Conservation (phyloP, 2,888 invertebrate species). For the Parnassius orleans region DNA sequence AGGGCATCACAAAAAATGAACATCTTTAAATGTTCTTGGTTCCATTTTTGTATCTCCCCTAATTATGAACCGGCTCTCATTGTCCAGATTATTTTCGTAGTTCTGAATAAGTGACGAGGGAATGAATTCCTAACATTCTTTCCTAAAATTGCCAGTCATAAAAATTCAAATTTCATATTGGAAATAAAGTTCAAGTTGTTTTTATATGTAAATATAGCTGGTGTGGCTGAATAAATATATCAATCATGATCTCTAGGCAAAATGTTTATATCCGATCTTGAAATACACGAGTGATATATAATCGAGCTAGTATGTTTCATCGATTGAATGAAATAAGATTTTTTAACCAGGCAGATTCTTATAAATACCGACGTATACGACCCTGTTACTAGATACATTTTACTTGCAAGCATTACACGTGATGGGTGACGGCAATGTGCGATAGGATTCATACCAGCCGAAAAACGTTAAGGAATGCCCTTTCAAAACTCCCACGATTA, state of each 20-base stretch:
- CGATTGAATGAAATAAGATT: too few relatives aligned
- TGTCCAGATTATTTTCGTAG: not conserved
- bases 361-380: too few relatives aligned
- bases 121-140: not conserved
- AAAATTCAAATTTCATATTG: not conserved
- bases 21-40: conserved; percentile 15
- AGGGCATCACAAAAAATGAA: conserved; percentile 16
- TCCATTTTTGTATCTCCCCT: conserved; percentile 3
- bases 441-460: too few relatives aligned
- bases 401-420: too few relatives aligned
- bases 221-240: conserved; percentile 15
- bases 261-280: conserved; percentile 15
- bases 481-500: too few relatives aligned
- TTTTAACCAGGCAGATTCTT: too few relatives aligned
- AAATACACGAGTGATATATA: conserved; percentile 7
- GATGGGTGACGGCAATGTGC: too few relatives aligned
- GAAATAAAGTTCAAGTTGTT: not conserved
- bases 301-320: too few relatives aligned
- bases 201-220: not conserved
- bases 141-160: not conserved
- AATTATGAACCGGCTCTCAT: conserved; percentile 9
- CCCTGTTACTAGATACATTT: too few relatives aligned
- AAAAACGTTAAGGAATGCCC: too few relatives aligned
- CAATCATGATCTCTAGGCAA: conserved; percentile 14
- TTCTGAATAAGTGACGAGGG: not conserved